Conservation (phyloP, 2,113 vertebrate genomes). For the Pantherophis guttatus region DNA sequence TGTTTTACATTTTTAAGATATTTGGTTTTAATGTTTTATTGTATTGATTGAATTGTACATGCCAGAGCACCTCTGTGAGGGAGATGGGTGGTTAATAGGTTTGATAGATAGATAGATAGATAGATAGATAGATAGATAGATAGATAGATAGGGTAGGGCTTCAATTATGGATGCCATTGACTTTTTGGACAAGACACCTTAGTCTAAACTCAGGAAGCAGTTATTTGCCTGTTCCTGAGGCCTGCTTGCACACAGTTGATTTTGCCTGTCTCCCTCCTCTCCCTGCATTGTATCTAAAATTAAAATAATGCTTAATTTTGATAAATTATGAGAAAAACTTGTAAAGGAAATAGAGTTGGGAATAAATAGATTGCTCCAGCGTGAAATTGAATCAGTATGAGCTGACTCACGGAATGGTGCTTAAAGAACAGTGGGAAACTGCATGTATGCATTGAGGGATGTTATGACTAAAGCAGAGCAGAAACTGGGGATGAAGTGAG, state of each 20-base stretch:
- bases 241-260: not conserved
- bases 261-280: not conserved
- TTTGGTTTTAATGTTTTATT: not conserved
- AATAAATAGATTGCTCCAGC: slow-evolving; percentile 42
- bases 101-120: no score
- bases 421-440: slow-evolving; percentile 46
- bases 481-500: slow-evolving; percentile 52
- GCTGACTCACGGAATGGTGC: slow-evolving; percentile 43
- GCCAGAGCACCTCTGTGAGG: not conserved
- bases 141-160: not conserved
- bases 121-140: no score
- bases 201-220: rapidly evolving
- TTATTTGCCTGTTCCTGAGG: not conserved
- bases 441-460: slow-evolving; percentile 6
- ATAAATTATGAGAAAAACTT: slow-evolving; percentile 41
- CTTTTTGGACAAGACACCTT: not conserved
- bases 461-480: slow-evolving; percentile 49
- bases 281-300: slow-evolving; percentile 24
- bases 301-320: slow-evolving; percentile 57
- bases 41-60: not conserved
- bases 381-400: slow-evolving; percentile 53
- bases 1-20: not conserved
- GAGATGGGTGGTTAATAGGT: no score
- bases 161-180: not conserved
- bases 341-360: slow-evolving; percentile 24